Percentiles rank a stretch among this genome's conserved stretches.
phyloP scores from a whole-genome alignment of 2,113 vertebrate species.

The Pollimyrus isidori region DNA sequence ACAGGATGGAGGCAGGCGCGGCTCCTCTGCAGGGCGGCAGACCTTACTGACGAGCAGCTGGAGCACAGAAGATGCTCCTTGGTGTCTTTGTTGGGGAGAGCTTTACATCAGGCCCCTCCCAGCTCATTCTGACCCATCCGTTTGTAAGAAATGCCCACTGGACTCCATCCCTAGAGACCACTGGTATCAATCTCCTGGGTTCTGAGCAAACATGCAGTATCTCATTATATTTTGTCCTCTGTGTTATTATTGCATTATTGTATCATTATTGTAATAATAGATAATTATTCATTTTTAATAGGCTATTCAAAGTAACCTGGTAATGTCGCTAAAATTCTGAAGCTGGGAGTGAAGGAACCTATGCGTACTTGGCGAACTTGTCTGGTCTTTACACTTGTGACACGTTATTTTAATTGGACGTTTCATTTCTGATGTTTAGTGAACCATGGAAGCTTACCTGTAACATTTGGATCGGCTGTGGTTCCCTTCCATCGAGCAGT shows the following conservation, averaged over 20 bases:
- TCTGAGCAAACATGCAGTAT: background rate
- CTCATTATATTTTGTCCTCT: background rate
- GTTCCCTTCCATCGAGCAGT: background rate
- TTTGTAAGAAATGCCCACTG: background rate
- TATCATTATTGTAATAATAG: background rate
- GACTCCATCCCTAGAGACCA: background rate
- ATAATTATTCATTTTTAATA: background rate
- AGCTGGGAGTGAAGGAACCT: background rate
- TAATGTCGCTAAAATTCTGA: background rate
- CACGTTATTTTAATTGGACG: background rate
- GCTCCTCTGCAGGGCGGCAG: background rate
- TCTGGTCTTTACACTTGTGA: background rate
- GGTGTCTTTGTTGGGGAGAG: background rate
- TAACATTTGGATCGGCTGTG: background rate
- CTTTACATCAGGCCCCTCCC: constrained; percentile 14
- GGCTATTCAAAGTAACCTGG: background rate
- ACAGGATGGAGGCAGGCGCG: background rate
- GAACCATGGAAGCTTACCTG: background rate
- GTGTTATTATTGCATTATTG: too few species aligned
- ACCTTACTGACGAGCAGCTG: background rate
- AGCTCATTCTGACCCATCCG: background rate
- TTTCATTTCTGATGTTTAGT: background rate
- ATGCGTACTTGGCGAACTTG: background rate
- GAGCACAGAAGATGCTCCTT: background rate
- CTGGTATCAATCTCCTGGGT: background rate